Evolutionary conservation across 1,140 invertebrate genomes (phyloP), one percentile per base, ranked within the genome.

Genomic region (Drosophila repletoides): DNA sequence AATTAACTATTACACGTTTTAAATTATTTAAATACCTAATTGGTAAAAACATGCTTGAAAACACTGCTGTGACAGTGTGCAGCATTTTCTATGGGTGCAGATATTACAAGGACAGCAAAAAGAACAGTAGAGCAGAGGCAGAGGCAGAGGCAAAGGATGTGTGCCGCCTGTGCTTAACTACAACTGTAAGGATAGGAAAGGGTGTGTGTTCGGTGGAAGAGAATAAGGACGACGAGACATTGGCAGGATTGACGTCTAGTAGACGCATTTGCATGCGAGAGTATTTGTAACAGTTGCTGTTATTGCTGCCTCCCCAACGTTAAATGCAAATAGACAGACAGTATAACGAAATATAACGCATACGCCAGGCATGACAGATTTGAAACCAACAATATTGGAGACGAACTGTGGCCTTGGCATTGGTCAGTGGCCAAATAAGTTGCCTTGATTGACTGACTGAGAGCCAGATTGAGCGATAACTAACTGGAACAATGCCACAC

Each of bases 131-230:
- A 7, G 12, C 29, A 12, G 40, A 28, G 22, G 40, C 40, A 33
- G 31, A 48, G 31, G n/a, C 45, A 31, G n/a, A n/a, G 65, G 28
- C 45, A 43, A n/a, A n/a, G 41, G 38, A 69, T 67, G 52, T 67
- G 52, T 41, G 65, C 59, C 76, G 75, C 76, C 80, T 80, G 76
- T 80, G 75, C 65, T 74, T 70, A 80, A 74, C 65, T 79, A 59
- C 70, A 60, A 34, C 24, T 41, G 34, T 60, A 5, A 17, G 17
- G 10, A 19, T 2, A 15, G 14, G 7, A 10, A 5, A 7, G 6
- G 19, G 5, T 3, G 36, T 31, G n/a, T n/a, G 3, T 1, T 6
- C 4, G 5, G 10, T 15, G 19, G 3, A 9, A 5, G 33, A 0
- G 15, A 3, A n/a, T n/a, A 3, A 5, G 4, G 2, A 2, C n/a